Conservation (phyloP, 2,888 invertebrate genomes). For the Drosophila setosimentum region DNA sequence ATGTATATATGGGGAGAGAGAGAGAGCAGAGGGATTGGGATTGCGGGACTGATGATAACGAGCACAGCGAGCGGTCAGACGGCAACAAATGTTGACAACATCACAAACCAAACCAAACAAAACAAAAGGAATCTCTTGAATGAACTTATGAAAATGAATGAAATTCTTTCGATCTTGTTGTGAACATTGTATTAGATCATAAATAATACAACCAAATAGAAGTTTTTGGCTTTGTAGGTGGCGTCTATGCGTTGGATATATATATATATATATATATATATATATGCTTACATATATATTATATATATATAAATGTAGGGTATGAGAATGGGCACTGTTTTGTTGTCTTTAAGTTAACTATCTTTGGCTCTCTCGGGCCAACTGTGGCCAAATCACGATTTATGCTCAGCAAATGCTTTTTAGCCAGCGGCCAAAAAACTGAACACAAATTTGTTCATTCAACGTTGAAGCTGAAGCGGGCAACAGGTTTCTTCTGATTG, state of each 20-base stretch:
- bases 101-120: slow-evolving; percentile 39
- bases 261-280: not conserved
- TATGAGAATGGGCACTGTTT: slow-evolving; percentile 6
- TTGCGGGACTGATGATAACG: slow-evolving; percentile 64
- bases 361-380: slow-evolving; percentile 38
- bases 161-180: slow-evolving; percentile 21
- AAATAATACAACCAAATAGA: slow-evolving; percentile 63
- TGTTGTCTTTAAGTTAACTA: slow-evolving; percentile 12
- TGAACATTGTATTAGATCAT: slow-evolving; percentile 71
- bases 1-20: slow-evolving; percentile 3
- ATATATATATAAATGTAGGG: not conserved
- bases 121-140: slow-evolving; percentile 48
- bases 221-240: slow-evolving; percentile 47
- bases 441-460: slow-evolving; percentile 77
- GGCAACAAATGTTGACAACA: slow-evolving; percentile 68
- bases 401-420: slow-evolving; percentile 73
- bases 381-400: slow-evolving; percentile 67
- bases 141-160: slow-evolving; percentile 48
- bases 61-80: slow-evolving; percentile 71
- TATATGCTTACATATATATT: not conserved
- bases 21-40: slow-evolving; percentile 1
- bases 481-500: slow-evolving; percentile 62
- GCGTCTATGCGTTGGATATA: slow-evolving; percentile 29
- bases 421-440: slow-evolving; percentile 67
- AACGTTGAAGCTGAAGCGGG: slow-evolving; percentile 52